Evolutionary conservation across 1,140 invertebrate species (phyloP).

Genomic region (Dreissena rostriformis): DNA sequence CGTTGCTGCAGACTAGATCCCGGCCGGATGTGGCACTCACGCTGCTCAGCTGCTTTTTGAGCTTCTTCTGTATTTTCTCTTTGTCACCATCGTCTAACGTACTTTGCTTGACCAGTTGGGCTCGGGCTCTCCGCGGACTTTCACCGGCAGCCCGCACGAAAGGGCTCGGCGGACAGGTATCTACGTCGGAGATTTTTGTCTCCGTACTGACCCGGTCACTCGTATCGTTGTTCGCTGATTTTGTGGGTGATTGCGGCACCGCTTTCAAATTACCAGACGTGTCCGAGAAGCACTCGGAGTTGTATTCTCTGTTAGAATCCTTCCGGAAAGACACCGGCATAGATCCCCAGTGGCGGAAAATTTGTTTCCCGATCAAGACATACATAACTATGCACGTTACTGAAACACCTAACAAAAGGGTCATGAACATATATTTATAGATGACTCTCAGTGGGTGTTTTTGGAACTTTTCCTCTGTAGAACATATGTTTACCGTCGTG

Average conservation of each 20-base stretch:
- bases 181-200: no score
- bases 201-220: no score
- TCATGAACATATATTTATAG: slow-evolving; percentile 19
- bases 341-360: slow-evolving; percentile 29
- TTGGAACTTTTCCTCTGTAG: slow-evolving; percentile 25
- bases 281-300: slow-evolving; percentile 30
- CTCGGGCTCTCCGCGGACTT: no score
- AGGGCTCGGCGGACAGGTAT: not conserved
- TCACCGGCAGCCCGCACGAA: not conserved
- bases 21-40: no score
- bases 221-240: no score
- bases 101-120: not conserved
- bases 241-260: no score
- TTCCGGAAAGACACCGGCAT: slow-evolving; percentile 23
- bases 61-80: not conserved
- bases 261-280: slow-evolving; percentile 7
- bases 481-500: slow-evolving; percentile 30
- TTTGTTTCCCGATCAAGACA: no score
- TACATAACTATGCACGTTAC: no score
- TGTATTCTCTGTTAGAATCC: slow-evolving; percentile 8
- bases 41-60: slow-evolving; percentile 22
- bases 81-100: not conserved
- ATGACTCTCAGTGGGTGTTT: no score
- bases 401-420: slow-evolving; percentile 31
- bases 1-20: no score